Evolutionary conservation across 1,140 invertebrate genomes (phyloP).

Genomic region (Drosophila saltans): DNA sequence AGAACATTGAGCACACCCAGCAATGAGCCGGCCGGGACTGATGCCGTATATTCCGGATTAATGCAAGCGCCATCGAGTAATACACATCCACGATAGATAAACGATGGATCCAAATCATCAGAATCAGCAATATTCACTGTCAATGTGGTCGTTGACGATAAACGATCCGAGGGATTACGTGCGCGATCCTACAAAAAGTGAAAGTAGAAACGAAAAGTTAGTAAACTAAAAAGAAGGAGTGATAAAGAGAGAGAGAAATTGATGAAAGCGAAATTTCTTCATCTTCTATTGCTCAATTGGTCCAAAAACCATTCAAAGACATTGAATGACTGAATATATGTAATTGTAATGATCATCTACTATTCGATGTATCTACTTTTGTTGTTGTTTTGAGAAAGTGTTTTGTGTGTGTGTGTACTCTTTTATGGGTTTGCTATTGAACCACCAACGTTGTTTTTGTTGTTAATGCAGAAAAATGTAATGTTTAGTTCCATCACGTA

Average conservation of each 20-base stretch:
- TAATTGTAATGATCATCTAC: not conserved
- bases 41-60: constrained; percentile 91
- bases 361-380: not conserved
- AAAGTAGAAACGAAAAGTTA: not conserved
- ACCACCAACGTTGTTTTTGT: constrained; percentile 5
- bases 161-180: constrained; percentile 88
- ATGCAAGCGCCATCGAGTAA: constrained; percentile 91
- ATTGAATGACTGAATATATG: not conserved
- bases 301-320: not conserved
- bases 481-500: constrained; percentile 19
- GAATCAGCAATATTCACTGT: constrained; percentile 94
- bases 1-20: constrained; percentile 91
- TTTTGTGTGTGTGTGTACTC: not conserved
- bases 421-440: not conserved
- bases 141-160: constrained; percentile 92
- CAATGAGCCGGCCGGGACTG: constrained; percentile 91
- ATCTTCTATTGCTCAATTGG: not conserved
- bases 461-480: not conserved
- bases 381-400: not conserved
- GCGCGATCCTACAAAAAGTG: constrained; percentile 89
- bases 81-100: constrained; percentile 92
- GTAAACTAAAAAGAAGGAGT: not conserved
- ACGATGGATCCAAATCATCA: constrained; percentile 94
- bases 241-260: not conserved
- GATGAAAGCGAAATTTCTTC: not conserved